phyloP scores from a whole-genome alignment of 2,888 invertebrate species.

The Linnaemya vulpina region DNA sequence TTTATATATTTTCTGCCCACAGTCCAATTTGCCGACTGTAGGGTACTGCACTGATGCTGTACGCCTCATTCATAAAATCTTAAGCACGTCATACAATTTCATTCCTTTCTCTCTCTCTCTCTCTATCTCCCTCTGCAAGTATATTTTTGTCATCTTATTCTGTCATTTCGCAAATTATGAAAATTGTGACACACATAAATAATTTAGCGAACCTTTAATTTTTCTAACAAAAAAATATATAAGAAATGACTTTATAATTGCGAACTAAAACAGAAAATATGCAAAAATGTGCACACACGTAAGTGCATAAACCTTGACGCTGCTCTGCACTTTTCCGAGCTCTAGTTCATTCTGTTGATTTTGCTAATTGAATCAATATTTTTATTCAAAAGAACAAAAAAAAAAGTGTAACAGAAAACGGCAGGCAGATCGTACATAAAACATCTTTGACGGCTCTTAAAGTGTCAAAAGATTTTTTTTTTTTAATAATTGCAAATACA shows the following conservation, averaged over 20 bases:
- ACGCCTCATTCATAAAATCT: slow-evolving; percentile 40
- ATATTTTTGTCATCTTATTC: slow-evolving; percentile 34
- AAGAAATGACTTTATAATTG: slow-evolving; percentile 23
- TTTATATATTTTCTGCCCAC: not conserved
- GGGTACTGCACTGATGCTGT: not conserved
- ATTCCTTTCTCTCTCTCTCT: no score
- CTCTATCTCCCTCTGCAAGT: not conserved
- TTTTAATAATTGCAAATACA: slow-evolving; percentile 42
- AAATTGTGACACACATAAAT: slow-evolving; percentile 60
- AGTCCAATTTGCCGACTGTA: not conserved
- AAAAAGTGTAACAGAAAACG: no score
- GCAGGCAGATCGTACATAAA: slow-evolving; percentile 3
- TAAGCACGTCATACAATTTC: slow-evolving; percentile 36
- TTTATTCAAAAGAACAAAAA: slow-evolving; percentile 12
- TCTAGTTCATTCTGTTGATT: slow-evolving; percentile 34
- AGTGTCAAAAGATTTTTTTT: slow-evolving; percentile 46
- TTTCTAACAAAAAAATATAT: slow-evolving; percentile 23
- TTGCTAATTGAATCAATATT: slow-evolving; percentile 53
- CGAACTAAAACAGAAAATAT: slow-evolving; percentile 40
- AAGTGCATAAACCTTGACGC: slow-evolving; percentile 42
- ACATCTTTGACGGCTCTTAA: slow-evolving; percentile 57
- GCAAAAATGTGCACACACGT: not conserved
- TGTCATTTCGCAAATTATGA: slow-evolving; percentile 63
- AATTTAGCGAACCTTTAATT: slow-evolving; percentile 55
- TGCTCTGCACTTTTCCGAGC: not conserved